Conservation (phyloP, 1,140 invertebrate species). For the Drosophila neocordata region DNA sequence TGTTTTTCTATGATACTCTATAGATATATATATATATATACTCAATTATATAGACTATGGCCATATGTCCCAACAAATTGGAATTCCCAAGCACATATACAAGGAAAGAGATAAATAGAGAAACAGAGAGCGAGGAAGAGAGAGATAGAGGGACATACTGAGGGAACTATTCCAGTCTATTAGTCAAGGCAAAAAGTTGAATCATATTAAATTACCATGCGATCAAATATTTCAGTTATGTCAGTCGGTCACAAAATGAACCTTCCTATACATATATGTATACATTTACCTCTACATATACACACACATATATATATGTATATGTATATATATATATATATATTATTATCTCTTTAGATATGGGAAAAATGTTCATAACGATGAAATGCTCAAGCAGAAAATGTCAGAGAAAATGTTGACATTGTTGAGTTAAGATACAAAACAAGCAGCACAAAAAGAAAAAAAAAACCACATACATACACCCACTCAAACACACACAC, state of each 20-base stretch:
- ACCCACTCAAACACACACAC: too few species aligned
- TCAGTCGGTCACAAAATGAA: slow-evolving; percentile 36
- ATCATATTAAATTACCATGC: slow-evolving; percentile 48
- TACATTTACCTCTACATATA: neutral
- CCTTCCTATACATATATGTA: slow-evolving; percentile 15
- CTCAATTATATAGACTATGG: slow-evolving; percentile 35
- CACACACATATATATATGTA: neutral
- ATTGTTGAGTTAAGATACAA: slow-evolving; percentile 57
- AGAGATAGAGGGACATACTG: neutral
- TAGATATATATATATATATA: neutral
- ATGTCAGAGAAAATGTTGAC: slow-evolving; percentile 64
- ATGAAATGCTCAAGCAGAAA: slow-evolving; percentile 47
- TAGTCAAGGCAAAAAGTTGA: slow-evolving; percentile 28
- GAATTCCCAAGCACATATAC: slow-evolving; percentile 62
- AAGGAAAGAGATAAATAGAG: too few species aligned
- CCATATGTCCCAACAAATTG: slow-evolving; percentile 57
- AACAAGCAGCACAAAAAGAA: slow-evolving; percentile 36
- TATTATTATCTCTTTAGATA: slow-evolving; percentile 10
- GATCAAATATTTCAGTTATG: slow-evolving; percentile 46
- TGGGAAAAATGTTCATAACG: slow-evolving; percentile 24
- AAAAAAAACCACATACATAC: slow-evolving; percentile 33
- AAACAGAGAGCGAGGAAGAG: too few species aligned
- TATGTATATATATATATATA: neutral
- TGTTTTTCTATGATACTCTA: neutral
- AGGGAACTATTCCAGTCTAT: slow-evolving; percentile 32